A percentile compares a stretch with the other conserved stretches of the same genome.
Evolutionary conservation across 1,140 invertebrate species (phyloP).

Genomic region (Mycetomoellerius zeteki): DNA sequence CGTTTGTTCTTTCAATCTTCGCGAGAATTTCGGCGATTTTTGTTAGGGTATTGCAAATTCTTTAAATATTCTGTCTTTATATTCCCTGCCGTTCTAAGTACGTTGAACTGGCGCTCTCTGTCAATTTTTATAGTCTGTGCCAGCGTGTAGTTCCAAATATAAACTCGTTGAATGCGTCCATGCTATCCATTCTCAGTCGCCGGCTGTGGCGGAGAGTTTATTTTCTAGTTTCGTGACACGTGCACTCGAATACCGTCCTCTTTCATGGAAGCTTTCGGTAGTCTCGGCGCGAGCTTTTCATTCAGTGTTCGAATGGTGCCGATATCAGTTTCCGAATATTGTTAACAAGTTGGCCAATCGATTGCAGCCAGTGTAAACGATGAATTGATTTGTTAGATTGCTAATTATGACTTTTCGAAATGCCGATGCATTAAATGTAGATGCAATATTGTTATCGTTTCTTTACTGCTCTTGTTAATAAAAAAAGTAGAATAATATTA

Average conservation of each 20-base stretch:
- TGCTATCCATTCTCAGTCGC: slow-evolving; percentile 76
- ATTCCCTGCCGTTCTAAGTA: slow-evolving; percentile 55
- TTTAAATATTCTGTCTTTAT: slow-evolving; percentile 13
- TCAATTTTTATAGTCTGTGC: slow-evolving; percentile 78
- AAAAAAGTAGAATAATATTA: neutral
- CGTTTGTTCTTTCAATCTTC: slow-evolving; percentile 6
- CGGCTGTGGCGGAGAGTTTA: slow-evolving; percentile 72
- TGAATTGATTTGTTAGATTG: slow-evolving; percentile 14
- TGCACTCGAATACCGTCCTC: slow-evolving; percentile 69
- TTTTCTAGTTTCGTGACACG: slow-evolving; percentile 82
- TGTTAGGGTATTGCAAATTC: neutral
- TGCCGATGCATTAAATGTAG: neutral
- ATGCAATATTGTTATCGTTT: neutral
- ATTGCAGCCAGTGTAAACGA: slow-evolving; percentile 33
- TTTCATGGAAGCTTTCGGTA: slow-evolving; percentile 48
- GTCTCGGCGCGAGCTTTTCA: slow-evolving; percentile 12
- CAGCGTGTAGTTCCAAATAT: slow-evolving; percentile 83
- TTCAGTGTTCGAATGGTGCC: slow-evolving; percentile 35
- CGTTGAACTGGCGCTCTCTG: slow-evolving; percentile 76
- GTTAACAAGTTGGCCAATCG: slow-evolving; percentile 38
- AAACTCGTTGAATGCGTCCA: slow-evolving; percentile 79
- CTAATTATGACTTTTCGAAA: slow-evolving; percentile 42
- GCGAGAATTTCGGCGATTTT: slow-evolving; percentile 17
- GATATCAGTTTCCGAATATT: slow-evolving; percentile 50
- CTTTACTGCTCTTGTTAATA: neutral